Evolutionary conservation across 2,888 invertebrate genomes (phyloP), one percentile per base, ranked within the genome.

Genomic region (Dendrolimus houi): DNA sequence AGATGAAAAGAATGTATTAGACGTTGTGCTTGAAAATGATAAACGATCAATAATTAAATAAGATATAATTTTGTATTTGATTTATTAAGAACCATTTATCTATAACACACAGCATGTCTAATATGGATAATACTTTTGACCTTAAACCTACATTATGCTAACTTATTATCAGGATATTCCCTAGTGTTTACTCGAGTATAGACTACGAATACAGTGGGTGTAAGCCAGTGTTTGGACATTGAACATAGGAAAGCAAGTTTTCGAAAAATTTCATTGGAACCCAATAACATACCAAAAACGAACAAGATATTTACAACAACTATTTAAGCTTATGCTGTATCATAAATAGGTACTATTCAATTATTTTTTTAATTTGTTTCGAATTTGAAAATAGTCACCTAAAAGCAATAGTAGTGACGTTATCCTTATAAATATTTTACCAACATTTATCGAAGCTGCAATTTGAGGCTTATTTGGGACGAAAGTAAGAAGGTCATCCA

Each of bases 41-140:
- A 74, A 70, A 67, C 62, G 68, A 70, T 72, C 3, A 29, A 29
- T 29, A 1, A 14, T 1, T 14, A 14, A 29, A 67, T 63, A 29
- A 29, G 29, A 29, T 29, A 29, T 29, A 29, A 29, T 29, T 29
- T 29, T 29, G 29, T 29, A 29, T 29, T 29, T 29, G 3, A 47
- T 47, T 47, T 75, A 40, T 81, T 74, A 80, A 78, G 79, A 82
- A 83, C 80, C 68, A 76, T 79, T 62, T 71, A 69, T 67, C 68
- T 77, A 75, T 78, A 85, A 87, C 87, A 87, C 86, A 85, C 83
- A 85, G 85, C 85, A 78, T 85, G 76, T 78, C 87, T 87, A 87
- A 80, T 80, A 86, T 87, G 88, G 86, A 83, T 88, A 89, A 89
- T 89, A 89, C 89, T 89, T 89, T 86, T 80, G 79, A 83, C 80